Base-by-base conservation (phyloP, 1,140 invertebrate species). In the Gryon sp. region DNA sequence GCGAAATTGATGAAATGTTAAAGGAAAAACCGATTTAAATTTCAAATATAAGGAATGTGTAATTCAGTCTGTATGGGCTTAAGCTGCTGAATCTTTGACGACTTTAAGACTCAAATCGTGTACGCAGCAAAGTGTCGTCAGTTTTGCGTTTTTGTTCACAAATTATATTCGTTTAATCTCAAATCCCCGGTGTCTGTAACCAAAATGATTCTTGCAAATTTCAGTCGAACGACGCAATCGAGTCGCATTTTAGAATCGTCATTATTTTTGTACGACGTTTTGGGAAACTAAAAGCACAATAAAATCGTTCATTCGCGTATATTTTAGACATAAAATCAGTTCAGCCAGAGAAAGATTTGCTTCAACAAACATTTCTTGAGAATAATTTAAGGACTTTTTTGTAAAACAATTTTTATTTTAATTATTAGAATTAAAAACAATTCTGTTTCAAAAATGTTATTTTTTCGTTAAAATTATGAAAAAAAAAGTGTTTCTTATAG, bases 71-170 rank as follows among this genome's bases (percentile, higher is more conserved):
- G 66, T 65, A n/a, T 68, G 55, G 55, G 62, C 59, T 32, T 41
- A 45, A 74, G 36, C 65, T 52, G 36, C 41, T 86, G 80, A 83
- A 86, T 86, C 66, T 82, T 86, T 86, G 63, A 86, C 52, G 69
- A 79, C 50, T 70, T 77, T 83, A 84, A 86, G 79, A 81, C 83
- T 82, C 74, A 84, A 86, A 83, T 45, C 84, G 60, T 85, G 84
- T 85, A 80, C 65, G 62, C 77, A 19, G 74, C 18, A 41, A 22
- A 40, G 77, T 65, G 53, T 78, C 74, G 50, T 73, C 76, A 73
- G 65, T 75, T 80, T 83, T 63, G 69, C 72, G 55, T 73, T 62
- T 36, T 81, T 75, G 72, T 76, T n/a, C 75, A 80, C 78, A 69
- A 80, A 85, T 83, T 83, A 83, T 82, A 80, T 77, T 79, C 74